A percentile compares a stretch with the other conserved stretches of the same genome.
phyloP scores from a whole-genome alignment of 92 coral and sea anemone genomes.

The Bergia sp. region DNA sequence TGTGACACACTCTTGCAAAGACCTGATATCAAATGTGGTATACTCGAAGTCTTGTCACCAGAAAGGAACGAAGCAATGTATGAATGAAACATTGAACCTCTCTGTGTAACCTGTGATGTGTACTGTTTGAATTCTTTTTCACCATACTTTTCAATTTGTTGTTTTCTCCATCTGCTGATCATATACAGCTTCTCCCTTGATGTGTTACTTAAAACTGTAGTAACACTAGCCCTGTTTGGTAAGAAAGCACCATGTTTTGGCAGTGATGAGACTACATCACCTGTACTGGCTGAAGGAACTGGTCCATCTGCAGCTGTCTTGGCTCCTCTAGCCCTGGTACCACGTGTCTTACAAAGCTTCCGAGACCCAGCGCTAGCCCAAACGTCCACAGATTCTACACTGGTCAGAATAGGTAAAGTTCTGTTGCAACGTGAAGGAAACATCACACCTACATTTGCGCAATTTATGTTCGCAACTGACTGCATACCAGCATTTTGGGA shows the following conservation, averaged over 20 bases:
- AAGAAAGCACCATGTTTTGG: constrained; percentile 32
- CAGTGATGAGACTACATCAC: not conserved
- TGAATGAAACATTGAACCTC: constrained; percentile 80
- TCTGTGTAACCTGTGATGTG: constrained; percentile 60
- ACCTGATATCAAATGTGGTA: constrained; percentile 22
- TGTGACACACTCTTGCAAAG: constrained; percentile 54
- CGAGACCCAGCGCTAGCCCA: constrained; percentile 64
- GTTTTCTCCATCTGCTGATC: constrained; percentile 85
- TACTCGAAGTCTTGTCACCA: constrained; percentile 35
- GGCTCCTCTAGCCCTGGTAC: constrained; percentile 56
- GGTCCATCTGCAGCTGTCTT: constrained; percentile 50
- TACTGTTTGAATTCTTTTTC: constrained; percentile 74
- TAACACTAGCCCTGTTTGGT: constrained; percentile 73
- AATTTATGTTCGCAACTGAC: not conserved
- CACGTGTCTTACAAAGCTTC: constrained; percentile 49
- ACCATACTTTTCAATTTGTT: constrained; percentile 83
- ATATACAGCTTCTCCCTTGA: constrained; percentile 69
- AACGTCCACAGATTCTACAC: constrained; percentile 62
- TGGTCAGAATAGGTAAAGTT: constrained; percentile 55
- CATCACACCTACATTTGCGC: not conserved
- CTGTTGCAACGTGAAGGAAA: constrained; percentile 43
- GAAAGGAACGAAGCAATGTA: constrained; percentile 66
- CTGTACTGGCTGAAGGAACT: not conserved
- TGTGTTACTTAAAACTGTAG: constrained; percentile 67
- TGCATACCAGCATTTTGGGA: not conserved